Conservation (phyloP, 2,888 invertebrate species). For the Lasioglossum pauxillum region DNA sequence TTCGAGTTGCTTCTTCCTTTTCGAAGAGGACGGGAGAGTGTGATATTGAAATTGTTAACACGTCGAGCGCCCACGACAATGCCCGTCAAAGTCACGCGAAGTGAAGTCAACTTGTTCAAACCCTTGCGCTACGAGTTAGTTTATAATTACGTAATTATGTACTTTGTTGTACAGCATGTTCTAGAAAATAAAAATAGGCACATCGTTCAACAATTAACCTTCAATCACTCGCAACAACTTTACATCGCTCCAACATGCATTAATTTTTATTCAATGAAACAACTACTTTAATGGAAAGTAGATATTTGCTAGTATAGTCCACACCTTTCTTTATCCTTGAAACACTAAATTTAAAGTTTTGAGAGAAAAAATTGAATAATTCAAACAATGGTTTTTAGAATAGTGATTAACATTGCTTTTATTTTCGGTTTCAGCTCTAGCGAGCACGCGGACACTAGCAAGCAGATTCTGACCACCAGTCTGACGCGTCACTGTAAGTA, state of each 20-base stretch:
- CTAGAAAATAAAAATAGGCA: not conserved
- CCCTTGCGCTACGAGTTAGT: not conserved
- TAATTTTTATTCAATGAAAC: no score
- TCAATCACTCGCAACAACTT: no score
- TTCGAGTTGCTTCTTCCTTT: not conserved
- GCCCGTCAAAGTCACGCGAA: not conserved
- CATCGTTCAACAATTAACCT: no score
- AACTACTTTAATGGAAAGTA: no score
- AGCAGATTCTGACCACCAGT: conserved; percentile 77
- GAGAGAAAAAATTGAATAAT: no score
- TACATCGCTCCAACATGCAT: no score
- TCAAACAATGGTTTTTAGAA: not conserved
- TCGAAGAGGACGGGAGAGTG: not conserved
- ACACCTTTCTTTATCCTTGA: no score
- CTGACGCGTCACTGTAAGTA: conserved; percentile 80
- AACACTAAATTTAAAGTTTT: no score
- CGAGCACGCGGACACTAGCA: conserved; percentile 71
- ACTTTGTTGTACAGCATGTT: not conserved
- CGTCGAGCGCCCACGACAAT: not conserved
- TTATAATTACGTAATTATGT: not conserved
- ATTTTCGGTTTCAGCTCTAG: conserved; percentile 71
- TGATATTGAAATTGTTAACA: conserved; percentile 9
- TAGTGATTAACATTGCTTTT: conserved; percentile 4
- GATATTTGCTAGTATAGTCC: no score
- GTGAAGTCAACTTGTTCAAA: not conserved